Evolutionary conservation across 2,888 invertebrate species (phyloP).

Genomic region (Sipha maydis): DNA sequence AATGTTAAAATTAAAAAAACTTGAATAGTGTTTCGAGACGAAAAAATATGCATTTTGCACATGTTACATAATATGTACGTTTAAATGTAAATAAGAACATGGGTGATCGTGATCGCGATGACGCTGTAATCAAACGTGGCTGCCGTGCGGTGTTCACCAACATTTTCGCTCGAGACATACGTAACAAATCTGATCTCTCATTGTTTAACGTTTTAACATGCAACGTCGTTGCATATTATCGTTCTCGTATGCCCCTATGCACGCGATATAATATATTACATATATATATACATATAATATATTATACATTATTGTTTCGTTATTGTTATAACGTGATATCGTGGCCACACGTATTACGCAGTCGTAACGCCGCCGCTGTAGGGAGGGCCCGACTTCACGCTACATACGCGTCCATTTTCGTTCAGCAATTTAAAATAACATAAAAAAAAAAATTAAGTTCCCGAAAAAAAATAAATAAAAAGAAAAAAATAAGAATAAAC

Average conservation of each 20-base stretch:
- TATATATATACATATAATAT: too few species aligned
- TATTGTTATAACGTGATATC: background rate
- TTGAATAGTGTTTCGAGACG: too few species aligned
- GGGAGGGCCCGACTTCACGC: background rate
- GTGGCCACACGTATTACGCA: background rate
- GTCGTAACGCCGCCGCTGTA: background rate
- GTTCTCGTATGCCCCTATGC: too few species aligned
- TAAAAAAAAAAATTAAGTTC: background rate
- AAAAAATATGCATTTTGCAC: too few species aligned
- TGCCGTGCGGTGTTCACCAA: background rate
- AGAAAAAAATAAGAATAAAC: background rate
- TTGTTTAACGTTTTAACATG: slow-evolving; percentile 1
- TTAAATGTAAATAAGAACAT: too few species aligned
- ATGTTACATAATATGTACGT: too few species aligned
- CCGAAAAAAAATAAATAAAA: background rate
- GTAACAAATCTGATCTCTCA: background rate
- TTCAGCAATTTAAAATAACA: background rate
- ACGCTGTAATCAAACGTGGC: too few species aligned
- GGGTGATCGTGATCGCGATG: too few species aligned
- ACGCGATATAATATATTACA: too few species aligned
- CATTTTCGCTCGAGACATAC: background rate
- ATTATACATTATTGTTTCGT: too few species aligned
- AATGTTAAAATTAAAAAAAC: too few species aligned
- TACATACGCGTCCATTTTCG: background rate
- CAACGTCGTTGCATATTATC: background rate